Base-by-base conservation (phyloP, 2,797 vertebrate genomes). In the Sebastes matsubarae region DNA sequence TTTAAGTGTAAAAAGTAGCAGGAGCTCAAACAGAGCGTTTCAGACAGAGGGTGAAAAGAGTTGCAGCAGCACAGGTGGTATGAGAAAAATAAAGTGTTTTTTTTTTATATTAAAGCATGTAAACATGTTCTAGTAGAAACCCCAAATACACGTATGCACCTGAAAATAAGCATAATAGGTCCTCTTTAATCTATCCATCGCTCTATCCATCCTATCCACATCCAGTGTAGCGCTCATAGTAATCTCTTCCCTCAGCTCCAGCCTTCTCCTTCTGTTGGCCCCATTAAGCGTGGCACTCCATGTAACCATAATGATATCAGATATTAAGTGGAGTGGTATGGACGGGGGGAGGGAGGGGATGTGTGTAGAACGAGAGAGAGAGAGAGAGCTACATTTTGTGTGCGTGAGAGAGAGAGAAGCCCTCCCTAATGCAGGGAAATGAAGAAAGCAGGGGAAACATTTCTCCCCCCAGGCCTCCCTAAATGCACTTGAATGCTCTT, bases 401-500 rank as follows among this genome's bases (percentile, higher is more conserved):
- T 60, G 70, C 20, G n/a, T 34, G 16, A 79, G 57, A n/a, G 77
- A 69, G 68, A 50, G 82, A 75, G 77, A 80, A 85, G 80, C 65
- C 69, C 76, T 84, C 73, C 71, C 91, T 95, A 94, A 95, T 95
- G 92, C 76, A 87, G 89, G 92, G 85, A 92, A 93, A 94, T 93
- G 88, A 94, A 94, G 92, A 93, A 94, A 92, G 89, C 86, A 63
- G 82, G 77, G 89, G 88, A 91, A 89, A 90, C 82, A 75, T 87
- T 90, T 92, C 88, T 87, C 86, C 91, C 91, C 90, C 79, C 88
- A 89, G 91, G 91, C 89, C 89, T 93, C 89, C 92, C 86, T 94
- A 93, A 95, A 94, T 92, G 90, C 85, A 87, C 87, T 93, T 81
- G 83, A 91, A 93, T 93, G 92, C 90, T 92, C 92, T 95, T 92